Evolutionary conservation across 2,113 vertebrate genomes (phyloP).

Genomic region (Ciconia maguari): DNA sequence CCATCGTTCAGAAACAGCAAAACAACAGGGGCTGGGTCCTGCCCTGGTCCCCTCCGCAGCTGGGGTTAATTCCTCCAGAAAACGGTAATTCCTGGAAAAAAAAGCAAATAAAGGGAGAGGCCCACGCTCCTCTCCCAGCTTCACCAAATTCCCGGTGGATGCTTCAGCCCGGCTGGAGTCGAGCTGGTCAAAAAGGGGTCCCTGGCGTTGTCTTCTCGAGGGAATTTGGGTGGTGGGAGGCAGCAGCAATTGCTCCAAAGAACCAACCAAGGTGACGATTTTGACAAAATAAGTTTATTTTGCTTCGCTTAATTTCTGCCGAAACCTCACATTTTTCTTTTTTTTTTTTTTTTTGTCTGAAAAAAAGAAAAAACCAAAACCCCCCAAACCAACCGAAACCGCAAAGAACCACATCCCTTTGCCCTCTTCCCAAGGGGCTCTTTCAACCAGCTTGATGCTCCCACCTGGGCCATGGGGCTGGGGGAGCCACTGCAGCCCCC

Average conservation of each 20-base stretch:
- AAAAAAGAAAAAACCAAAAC: neutral
- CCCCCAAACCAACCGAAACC: neutral
- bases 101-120: neutral
- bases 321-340: conserved; percentile 25
- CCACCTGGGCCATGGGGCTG: neutral
- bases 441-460: neutral
- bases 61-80: neutral
- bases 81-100: neutral
- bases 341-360: neutral
- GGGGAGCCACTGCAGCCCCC: neutral
- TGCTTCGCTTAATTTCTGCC: neutral
- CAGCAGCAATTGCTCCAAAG: neutral
- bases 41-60: neutral
- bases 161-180: fast-evolving
- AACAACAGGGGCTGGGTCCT: neutral
- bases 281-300: conserved; percentile 68
- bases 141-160: fast-evolving
- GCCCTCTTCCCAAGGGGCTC: neutral
- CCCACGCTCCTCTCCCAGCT: fast-evolving
- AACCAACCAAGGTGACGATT: conserved; percentile 40
- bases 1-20: neutral
- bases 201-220: fast-evolving
- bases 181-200: neutral
- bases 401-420: neutral
- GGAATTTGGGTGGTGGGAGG: neutral